Conservation (phyloP, 2,888 invertebrate genomes). For the Morpho deidamia region DNA sequence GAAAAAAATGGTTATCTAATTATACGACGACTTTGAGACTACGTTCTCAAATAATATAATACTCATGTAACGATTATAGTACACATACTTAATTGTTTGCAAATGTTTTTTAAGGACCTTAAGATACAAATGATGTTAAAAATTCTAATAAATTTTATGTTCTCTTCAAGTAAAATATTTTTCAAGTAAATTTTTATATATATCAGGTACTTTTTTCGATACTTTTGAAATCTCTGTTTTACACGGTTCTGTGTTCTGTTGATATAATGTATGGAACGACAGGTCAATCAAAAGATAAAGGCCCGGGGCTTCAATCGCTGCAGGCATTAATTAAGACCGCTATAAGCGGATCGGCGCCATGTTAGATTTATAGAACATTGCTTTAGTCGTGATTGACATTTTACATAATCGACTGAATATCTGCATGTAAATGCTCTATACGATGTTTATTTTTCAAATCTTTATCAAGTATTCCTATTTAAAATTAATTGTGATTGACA, state of each 20-base stretch:
- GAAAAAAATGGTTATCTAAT: no score
- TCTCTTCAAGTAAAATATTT: no score
- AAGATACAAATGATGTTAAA: no score
- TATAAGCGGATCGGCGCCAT: constrained; percentile 60
- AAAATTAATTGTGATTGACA: no score
- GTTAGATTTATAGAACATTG: constrained; percentile 31
- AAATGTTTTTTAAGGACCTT: no score
- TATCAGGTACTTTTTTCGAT: neutral
- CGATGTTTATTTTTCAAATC: constrained; percentile 2
- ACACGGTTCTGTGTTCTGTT: constrained; percentile 14
- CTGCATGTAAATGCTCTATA: neutral
- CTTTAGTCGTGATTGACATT: constrained; percentile 26
- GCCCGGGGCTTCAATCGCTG: constrained; percentile 45
- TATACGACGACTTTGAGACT: no score
- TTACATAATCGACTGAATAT: constrained; percentile 21
- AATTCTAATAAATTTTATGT: no score
- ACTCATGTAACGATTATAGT: no score
- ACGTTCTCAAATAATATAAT: no score
- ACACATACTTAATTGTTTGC: no score
- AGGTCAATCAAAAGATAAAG: constrained; percentile 73
- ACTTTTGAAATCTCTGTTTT: neutral
- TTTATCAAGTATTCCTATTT: no score
- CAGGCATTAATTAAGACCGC: constrained; percentile 61
- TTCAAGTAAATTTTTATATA: neutral
- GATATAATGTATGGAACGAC: constrained; percentile 33